Percentiles rank a stretch among this genome's conserved stretches.
Evolutionary conservation across 2,888 invertebrate species (phyloP).

Genomic region (Hydrotaea diabolus): DNA sequence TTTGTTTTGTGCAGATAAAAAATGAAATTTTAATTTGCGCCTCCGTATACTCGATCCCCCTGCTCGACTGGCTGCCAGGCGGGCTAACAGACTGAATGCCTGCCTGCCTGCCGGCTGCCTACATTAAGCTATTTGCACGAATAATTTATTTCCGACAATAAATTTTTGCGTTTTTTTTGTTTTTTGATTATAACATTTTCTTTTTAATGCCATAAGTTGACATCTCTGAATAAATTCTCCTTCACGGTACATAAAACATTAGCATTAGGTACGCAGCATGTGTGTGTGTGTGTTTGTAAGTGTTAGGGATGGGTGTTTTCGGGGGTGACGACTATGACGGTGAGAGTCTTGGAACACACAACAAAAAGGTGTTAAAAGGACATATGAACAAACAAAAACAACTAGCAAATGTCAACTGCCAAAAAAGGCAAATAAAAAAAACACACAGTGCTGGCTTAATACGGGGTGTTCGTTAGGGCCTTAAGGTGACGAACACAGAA

Average conservation of each 20-base stretch:
- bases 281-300: too few species aligned
- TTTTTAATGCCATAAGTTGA: constrained; percentile 1
- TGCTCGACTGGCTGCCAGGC: background rate
- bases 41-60: too few species aligned
- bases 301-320: background rate
- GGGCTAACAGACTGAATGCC: background rate
- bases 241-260: constrained; percentile 16
- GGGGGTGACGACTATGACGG: background rate
- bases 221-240: constrained; percentile 17
- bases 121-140: constrained; percentile 5
- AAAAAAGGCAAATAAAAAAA: background rate
- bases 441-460: background rate
- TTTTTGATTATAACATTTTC: constrained; percentile 14
- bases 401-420: background rate
- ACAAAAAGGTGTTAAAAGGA: constrained; percentile 46
- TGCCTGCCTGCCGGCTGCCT: background rate
- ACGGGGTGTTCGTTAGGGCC: background rate
- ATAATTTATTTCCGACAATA: constrained; percentile 26
- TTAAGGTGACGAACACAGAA: too few species aligned
- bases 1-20: constrained; percentile 9
- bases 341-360: too few species aligned
- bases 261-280: background rate
- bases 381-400: constrained; percentile 1
- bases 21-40: constrained; percentile 29
- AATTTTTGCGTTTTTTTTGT: background rate